phyloP scores from a whole-genome alignment of 1,140 invertebrate species.

The Zaprionus kolodkinae region DNA sequence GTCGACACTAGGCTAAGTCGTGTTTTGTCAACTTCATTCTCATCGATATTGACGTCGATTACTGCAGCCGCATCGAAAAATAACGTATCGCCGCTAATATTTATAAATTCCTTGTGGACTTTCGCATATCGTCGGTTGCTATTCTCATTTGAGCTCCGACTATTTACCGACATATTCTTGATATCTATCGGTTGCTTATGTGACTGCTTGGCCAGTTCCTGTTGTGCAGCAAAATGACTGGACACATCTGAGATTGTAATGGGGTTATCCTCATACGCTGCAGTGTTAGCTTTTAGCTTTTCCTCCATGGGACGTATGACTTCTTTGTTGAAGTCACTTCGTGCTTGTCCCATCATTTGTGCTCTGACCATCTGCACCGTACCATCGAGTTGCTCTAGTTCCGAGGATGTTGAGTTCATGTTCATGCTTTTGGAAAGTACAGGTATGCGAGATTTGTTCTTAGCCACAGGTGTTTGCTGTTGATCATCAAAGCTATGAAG shows the following conservation, averaged over 20 bases:
- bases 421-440: slow-evolving; percentile 8
- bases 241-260: slow-evolving; percentile 68
- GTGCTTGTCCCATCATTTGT: slow-evolving; percentile 19
- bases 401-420: background rate
- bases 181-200: slow-evolving; percentile 4
- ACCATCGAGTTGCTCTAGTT: slow-evolving; percentile 29
- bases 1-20: slow-evolving; percentile 65
- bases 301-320: slow-evolving; percentile 12
- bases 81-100: slow-evolving; percentile 55
- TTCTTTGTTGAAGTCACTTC: slow-evolving; percentile 7
- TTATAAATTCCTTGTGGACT: slow-evolving; percentile 44
- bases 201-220: slow-evolving; percentile 6
- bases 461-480: background rate
- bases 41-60: slow-evolving; percentile 9
- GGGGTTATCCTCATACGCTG: slow-evolving; percentile 43
- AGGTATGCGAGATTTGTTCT: slow-evolving; percentile 28
- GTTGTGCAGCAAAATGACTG: slow-evolving; percentile 45
- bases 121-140: slow-evolving; percentile 47
- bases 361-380: slow-evolving; percentile 42
- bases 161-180: slow-evolving; percentile 14
- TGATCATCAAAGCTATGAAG: background rate
- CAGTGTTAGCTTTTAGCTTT: background rate
- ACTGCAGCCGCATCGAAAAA: slow-evolving; percentile 33
- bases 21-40: slow-evolving; percentile 50
- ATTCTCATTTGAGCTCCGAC: slow-evolving; percentile 42